phyloP scores from a whole-genome alignment of 2,888 invertebrate species.

The Colletes collaris region DNA sequence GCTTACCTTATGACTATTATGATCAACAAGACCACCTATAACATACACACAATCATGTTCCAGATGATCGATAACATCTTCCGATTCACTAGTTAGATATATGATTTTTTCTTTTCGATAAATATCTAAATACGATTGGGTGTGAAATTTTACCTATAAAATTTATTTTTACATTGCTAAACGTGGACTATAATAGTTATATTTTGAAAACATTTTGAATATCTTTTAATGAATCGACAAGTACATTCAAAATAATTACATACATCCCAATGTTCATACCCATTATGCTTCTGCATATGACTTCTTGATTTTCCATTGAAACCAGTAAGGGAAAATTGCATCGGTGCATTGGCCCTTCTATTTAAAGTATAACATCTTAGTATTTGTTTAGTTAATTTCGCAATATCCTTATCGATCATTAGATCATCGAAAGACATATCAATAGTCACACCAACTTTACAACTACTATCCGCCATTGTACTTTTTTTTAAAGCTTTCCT shows the following conservation, averaged over 20 bases:
- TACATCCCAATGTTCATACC: conserved; percentile 97
- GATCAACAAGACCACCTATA: conserved; percentile 98
- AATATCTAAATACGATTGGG: conserved; percentile 87
- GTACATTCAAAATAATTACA: conserved; percentile 77
- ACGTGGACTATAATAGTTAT: not conserved
- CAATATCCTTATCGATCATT: conserved; percentile 95
- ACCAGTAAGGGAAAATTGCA: conserved; percentile 93
- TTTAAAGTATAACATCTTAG: conserved; percentile 96
- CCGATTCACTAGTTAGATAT: conserved; percentile 97
- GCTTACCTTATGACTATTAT: conserved; percentile 94
- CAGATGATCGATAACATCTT: conserved; percentile 90
- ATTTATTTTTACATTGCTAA: not conserved
- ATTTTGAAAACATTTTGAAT: not conserved
- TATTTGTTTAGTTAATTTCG: conserved; percentile 95
- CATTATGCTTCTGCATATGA: conserved; percentile 92
- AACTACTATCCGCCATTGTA: conserved; percentile 88
- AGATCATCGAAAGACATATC: conserved; percentile 96
- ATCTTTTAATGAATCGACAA: not conserved
- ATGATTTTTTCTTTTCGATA: conserved; percentile 92
- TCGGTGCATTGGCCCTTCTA: conserved; percentile 90
- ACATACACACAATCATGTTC: conserved; percentile 93
- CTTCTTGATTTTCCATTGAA: conserved; percentile 89
- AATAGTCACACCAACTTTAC: conserved; percentile 90
- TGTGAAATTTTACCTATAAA: conserved; percentile 88
- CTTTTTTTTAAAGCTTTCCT: conserved; percentile 91